Base-by-base conservation (phyloP, 2,888 invertebrate species). In the Tetranychus piercei region DNA sequence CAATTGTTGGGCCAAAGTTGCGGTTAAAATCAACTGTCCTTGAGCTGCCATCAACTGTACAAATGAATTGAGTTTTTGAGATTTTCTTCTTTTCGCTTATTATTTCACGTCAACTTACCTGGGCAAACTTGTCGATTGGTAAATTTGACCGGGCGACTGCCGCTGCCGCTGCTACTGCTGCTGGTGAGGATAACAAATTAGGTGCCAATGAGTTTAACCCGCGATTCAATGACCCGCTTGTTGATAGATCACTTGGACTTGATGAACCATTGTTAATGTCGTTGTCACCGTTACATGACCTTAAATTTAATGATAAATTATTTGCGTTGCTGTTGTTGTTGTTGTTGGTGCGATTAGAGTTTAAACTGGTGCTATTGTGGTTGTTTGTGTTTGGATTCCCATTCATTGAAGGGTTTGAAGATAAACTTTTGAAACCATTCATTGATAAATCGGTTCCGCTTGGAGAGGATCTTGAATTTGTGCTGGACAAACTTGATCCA, bases 11-110 rank as follows among this genome's bases (percentile, higher is more conserved):
- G 82, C 82, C 78, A 83, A 80, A 75, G 82, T 82, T 78, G 82
- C 83, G 78, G 83, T 83, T 76, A 83, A 80, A 75, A 82, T 79
- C 77, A 83, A 79, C 76, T 74, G 72, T 69, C 79, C 79, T 79
- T 80, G 80, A 71, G 79, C 77, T 78, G 81, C 81, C 81, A 82
- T 82, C 78, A 82, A 34, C 71, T 71, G 44, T 43, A 0, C 0
- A 34, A 34, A 34, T 34, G 3, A 5, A 34, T 5, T 34, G 34
- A 34, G 34, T 34, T 34, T 34, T 34, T n/a, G n/a, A n/a, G n/a
- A n/a, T n/a, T n/a, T n/a, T n/a, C n/a, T n/a, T n/a, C n/a, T n/a
- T n/a, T n/a, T n/a, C n/a, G n/a, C n/a, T n/a, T n/a, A n/a, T n/a
- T n/a, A n/a, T n/a, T n/a, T n/a, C n/a, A n/a, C n/a, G n/a, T n/a